Evolutionary conservation across 2,113 vertebrate species (phyloP).

Genomic region (Sorex fumeus): DNA sequence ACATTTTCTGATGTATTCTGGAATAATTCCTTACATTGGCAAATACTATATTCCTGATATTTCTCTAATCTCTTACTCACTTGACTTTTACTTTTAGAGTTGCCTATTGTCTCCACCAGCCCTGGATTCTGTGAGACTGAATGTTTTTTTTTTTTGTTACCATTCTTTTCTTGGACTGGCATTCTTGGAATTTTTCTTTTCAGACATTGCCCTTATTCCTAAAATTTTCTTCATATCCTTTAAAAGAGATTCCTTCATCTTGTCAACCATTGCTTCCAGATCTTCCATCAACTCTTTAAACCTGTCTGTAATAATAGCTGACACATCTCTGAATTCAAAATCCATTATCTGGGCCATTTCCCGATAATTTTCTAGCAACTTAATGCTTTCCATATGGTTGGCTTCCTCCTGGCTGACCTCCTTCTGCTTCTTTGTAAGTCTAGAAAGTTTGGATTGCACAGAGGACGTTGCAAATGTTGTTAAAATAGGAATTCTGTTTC

Average conservation of each 20-base stretch:
- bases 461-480: neutral
- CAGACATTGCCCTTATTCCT: neutral
- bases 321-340: neutral
- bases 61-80: neutral
- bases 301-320: too few relatives aligned
- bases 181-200: neutral
- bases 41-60: neutral
- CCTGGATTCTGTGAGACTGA: neutral
- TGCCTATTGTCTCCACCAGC: neutral
- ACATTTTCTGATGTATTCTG: neutral
- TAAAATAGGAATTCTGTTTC: neutral
- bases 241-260: constrained; percentile 62
- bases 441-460: neutral
- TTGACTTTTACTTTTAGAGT: neutral
- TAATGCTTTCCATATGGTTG: neutral
- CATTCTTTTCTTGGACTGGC: neutral
- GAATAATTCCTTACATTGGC: neutral
- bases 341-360: neutral
- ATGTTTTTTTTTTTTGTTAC: neutral
- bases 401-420: too few relatives aligned
- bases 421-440: constrained; percentile 10
- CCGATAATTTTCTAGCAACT: neutral
- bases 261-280: constrained; percentile 48
- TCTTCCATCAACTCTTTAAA: constrained; percentile 61
- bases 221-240: constrained; percentile 49